Evolutionary conservation across 2,888 invertebrate species (phyloP).

Genomic region (Empis stercorea): DNA sequence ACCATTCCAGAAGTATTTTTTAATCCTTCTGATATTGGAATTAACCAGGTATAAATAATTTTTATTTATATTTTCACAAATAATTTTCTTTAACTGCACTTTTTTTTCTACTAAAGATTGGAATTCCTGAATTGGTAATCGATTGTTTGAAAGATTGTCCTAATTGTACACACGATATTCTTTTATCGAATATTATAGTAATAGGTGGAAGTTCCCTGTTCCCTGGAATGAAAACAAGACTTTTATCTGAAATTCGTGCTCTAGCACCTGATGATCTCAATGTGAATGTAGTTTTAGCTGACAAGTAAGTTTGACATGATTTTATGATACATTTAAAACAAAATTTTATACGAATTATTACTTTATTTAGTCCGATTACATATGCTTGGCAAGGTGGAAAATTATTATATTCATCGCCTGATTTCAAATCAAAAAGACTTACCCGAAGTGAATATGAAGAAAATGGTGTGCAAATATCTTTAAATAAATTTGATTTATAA

Average conservation of each 20-base stretch:
- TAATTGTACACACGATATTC: slow-evolving; percentile 56
- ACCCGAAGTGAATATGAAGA: slow-evolving; percentile 84
- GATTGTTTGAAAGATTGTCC: slow-evolving; percentile 64
- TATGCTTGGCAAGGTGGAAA: slow-evolving; percentile 88
- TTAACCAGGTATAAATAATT: slow-evolving; percentile 41
- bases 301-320: slow-evolving; percentile 43
- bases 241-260: slow-evolving; percentile 64
- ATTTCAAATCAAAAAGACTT: slow-evolving; percentile 58
- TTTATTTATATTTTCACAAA: not conserved
- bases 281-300: slow-evolving; percentile 56
- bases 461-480: slow-evolving; percentile 44
- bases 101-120: slow-evolving; percentile 46
- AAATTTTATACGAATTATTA: not conserved
- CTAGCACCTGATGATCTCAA: slow-evolving; percentile 64
- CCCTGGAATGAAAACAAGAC: slow-evolving; percentile 68
- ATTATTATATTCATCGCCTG: slow-evolving; percentile 55
- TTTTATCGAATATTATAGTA: slow-evolving; percentile 72
- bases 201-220: slow-evolving; percentile 72
- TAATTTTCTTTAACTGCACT: not conserved
- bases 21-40: slow-evolving; percentile 87
- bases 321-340: not conserved
- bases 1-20: slow-evolving; percentile 90
- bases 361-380: slow-evolving; percentile 50
- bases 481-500: slow-evolving; percentile 10
- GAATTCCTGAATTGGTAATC: slow-evolving; percentile 79